phyloP scores from a whole-genome alignment of 2,113 vertebrate species.

The Alectura lathami region DNA sequence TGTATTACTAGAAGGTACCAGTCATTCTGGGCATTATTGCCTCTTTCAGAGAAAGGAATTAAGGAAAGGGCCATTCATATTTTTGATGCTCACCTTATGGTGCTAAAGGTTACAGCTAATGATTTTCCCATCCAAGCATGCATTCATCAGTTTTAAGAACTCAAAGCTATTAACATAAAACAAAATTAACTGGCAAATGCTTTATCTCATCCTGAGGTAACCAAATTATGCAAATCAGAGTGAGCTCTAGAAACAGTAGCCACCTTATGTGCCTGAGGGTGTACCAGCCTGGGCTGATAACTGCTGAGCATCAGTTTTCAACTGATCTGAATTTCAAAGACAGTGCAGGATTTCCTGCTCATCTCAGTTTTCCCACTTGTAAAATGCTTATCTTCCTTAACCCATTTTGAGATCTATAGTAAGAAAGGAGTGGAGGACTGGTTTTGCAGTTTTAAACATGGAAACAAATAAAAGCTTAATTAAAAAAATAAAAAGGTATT shows the following conservation, averaged over 20 bases:
- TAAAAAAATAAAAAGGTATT: not conserved
- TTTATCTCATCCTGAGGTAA: conserved; percentile 11
- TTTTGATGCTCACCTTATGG: not conserved
- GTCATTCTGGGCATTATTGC: not conserved
- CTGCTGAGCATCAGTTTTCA: not conserved
- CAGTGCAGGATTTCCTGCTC: not conserved
- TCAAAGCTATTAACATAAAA: not conserved
- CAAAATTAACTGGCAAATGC: not conserved
- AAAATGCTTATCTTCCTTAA: not conserved
- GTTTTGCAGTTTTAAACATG: not conserved
- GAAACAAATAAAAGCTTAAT: not conserved
- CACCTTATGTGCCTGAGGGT: not conserved
- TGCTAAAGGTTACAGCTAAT: not conserved
- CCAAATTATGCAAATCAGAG: conserved; percentile 13
- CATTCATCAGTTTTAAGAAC: conserved; percentile 5
- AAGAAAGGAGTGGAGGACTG: not conserved
- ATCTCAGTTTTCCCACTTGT: not conserved
- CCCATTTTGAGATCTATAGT: not conserved
- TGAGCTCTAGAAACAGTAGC: not conserved
- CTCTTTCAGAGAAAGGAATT: not conserved
- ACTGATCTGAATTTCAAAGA: not conserved
- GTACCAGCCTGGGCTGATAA: not conserved
- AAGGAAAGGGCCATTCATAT: not conserved
- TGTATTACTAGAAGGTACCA: not conserved
- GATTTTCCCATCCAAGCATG: not conserved